These are phyloP conservation scores for Polypedilum vanderplanki DNA, from an alignment of 1,140 invertebrate species.

Conservation along the genomic window DNA sequence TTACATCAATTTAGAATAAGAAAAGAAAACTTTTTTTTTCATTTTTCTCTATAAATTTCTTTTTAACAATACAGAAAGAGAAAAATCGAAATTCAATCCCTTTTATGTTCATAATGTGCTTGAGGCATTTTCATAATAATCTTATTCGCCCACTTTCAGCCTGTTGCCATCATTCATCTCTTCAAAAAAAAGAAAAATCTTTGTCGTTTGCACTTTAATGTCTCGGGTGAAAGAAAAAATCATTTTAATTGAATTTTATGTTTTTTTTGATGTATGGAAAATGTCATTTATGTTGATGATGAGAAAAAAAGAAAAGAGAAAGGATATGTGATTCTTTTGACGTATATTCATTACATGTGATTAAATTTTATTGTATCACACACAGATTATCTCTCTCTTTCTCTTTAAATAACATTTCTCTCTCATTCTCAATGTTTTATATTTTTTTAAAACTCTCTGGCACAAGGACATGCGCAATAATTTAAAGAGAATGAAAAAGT, in stretches of 20 bases:
- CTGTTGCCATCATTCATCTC: neutral
- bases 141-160: neutral
- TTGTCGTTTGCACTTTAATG: too few relatives aligned
- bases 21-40: too few relatives aligned
- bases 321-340: neutral
- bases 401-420: neutral
- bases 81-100: too few relatives aligned
- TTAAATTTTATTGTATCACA: neutral
- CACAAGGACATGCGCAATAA: neutral
- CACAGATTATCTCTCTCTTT: neutral
- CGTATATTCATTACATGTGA: neutral
- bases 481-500: neutral
- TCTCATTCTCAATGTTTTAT: neutral
- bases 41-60: too few relatives aligned
- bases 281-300: neutral
- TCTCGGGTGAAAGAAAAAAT: too few relatives aligned
- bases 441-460: neutral
- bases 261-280: too few relatives aligned
- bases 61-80: too few relatives aligned
- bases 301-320: too few relatives aligned
- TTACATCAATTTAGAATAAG: too few relatives aligned
- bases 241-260: too few relatives aligned
- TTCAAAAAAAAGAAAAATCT: neutral
- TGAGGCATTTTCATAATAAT: neutral
- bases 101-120: neutral